A percentile compares a stretch with the other conserved stretches of the same genome.
phyloP scores from a whole-genome alignment of 1,140 invertebrate genomes.

The Vanessa atalanta region DNA sequence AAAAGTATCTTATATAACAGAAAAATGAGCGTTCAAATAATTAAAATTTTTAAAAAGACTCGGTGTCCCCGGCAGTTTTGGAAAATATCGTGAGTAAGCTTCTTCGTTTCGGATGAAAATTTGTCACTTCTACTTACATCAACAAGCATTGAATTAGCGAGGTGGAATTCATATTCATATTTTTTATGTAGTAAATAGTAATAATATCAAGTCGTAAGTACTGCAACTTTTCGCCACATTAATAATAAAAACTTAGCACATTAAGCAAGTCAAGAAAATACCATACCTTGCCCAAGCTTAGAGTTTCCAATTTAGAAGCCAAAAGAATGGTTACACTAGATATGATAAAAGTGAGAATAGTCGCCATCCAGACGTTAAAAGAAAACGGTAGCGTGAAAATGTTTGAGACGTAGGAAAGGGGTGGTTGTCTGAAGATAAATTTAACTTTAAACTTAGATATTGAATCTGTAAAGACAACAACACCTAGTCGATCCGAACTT shows the following conservation, averaged over 20 bases:
- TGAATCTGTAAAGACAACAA: slow-evolving; percentile 57
- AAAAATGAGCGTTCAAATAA: no score
- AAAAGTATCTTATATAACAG: no score
- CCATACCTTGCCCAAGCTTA: slow-evolving; percentile 22
- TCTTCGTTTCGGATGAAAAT: no score
- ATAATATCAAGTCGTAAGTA: no score
- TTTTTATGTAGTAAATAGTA: no score
- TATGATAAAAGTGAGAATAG: slow-evolving; percentile 21
- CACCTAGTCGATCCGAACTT: slow-evolving; percentile 50
- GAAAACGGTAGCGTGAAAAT: slow-evolving; percentile 84
- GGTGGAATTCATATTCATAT: no score
- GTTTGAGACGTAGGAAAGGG: slow-evolving; percentile 83
- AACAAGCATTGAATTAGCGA: no score
- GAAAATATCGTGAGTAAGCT: no score
- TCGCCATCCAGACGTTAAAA: slow-evolving; percentile 80
- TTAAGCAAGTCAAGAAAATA: not conserved
- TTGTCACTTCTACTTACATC: no score
- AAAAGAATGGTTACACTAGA: slow-evolving; percentile 38
- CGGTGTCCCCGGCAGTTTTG: no score
- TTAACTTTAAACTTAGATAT: slow-evolving; percentile 56
- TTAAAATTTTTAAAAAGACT: no score
- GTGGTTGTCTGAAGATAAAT: slow-evolving; percentile 84
- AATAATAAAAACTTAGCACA: not conserved
- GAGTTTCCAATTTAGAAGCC: slow-evolving; percentile 42
- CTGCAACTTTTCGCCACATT: no score